These are phyloP conservation scores for Ginglymostoma cirratum DNA, from an alignment of 2,113 vertebrate genomes.

Conservation along the genomic window DNA sequence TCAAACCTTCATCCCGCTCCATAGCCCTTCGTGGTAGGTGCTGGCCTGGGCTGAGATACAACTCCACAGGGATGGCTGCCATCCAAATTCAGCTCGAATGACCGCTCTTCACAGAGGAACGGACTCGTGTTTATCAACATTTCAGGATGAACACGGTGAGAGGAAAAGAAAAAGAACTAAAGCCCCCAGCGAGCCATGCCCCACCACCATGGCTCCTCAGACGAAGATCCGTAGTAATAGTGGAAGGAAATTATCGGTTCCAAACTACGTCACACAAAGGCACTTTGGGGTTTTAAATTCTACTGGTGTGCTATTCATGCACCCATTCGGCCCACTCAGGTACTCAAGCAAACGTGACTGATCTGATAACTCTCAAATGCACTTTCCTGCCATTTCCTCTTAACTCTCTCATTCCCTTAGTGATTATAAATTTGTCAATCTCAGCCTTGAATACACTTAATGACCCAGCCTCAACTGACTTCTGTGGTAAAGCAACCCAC, in stretches of 20 bases:
- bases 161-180: not conserved
- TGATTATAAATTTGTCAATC: no score
- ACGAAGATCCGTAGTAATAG: not conserved
- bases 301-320: no score
- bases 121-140: not conserved
- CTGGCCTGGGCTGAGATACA: not conserved
- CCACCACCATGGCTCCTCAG: not conserved
- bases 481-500: no score
- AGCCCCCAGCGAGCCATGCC: not conserved
- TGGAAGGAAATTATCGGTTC: not conserved
- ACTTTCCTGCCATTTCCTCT: no score
- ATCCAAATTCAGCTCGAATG: not conserved
- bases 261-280: not conserved
- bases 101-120: not conserved
- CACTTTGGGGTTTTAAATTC: not conserved
- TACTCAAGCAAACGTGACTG: no score
- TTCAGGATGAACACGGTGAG: not conserved
- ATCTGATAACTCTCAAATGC: no score
- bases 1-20: not conserved
- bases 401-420: no score
- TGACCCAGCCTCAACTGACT: no score
- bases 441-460: no score
- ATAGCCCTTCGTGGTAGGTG: not conserved
- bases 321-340: no score
- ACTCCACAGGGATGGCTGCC: not conserved